Percentiles rank a stretch among this genome's conserved stretches.
Evolutionary conservation across 2,113 vertebrate species (phyloP).

Genomic region (Vulpes lagopus): DNA sequence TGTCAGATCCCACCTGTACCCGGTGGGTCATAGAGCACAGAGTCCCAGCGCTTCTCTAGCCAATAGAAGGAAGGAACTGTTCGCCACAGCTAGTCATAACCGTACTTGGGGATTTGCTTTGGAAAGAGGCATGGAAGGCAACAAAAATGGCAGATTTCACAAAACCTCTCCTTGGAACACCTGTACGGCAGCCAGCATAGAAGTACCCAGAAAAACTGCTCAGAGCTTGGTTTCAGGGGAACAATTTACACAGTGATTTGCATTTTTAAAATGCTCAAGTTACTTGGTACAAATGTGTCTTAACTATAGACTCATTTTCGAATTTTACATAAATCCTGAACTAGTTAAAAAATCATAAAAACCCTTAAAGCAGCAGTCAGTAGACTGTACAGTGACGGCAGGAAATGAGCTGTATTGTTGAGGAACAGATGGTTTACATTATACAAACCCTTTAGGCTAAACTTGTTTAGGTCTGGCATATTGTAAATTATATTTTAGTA

Average conservation of each 20-base stretch:
- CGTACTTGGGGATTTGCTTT: neutral
- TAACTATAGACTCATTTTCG: constrained; percentile 80
- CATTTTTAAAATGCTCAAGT: constrained; percentile 78
- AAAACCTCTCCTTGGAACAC: constrained; percentile 26
- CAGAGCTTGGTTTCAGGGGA: constrained; percentile 59
- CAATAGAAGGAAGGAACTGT: neutral
- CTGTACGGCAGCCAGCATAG: constrained; percentile 46
- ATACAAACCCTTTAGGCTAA: constrained; percentile 92
- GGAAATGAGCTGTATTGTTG: constrained; percentile 93
- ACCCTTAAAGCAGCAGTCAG: constrained; percentile 86
- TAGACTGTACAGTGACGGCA: constrained; percentile 87
- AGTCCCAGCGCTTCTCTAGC: neutral
- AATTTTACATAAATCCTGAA: constrained; percentile 84
- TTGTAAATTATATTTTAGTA: constrained; percentile 93
- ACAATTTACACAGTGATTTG: constrained; percentile 72
- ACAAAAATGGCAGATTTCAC: neutral
- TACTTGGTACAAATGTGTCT: constrained; percentile 80
- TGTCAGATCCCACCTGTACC: neutral
- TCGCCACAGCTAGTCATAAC: neutral
- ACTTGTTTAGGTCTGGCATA: constrained; percentile 93
- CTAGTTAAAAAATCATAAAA: constrained; percentile 79
- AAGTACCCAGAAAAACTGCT: neutral
- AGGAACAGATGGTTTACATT: constrained; percentile 96
- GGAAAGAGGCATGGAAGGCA: neutral
- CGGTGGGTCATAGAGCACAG: neutral